These are phyloP conservation scores for Heteronetta atricapilla DNA, from an alignment of 2,113 vertebrate genomes.

Conservation along the genomic window DNA sequence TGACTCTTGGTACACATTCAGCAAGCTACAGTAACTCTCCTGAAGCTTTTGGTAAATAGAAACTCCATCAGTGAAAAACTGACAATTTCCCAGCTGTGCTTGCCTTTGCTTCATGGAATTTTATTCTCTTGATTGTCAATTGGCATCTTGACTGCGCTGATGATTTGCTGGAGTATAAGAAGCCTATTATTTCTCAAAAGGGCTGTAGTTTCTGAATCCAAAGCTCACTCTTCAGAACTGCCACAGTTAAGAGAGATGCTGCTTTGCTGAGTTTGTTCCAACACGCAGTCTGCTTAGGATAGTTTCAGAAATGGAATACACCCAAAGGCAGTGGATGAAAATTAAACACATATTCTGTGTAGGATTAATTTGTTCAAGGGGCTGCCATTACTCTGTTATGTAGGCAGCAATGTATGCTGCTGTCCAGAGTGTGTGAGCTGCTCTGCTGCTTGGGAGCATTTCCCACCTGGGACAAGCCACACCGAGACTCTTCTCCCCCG, in stretches of 20 bases:
- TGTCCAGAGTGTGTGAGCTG: background rate
- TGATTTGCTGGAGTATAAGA: background rate
- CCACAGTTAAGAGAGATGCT: background rate
- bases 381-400: rapidly evolving
- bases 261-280: background rate
- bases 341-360: background rate
- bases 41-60: background rate
- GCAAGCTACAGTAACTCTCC: background rate
- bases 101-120: background rate
- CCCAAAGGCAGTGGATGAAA: rapidly evolving
- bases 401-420: rapidly evolving
- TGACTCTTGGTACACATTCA: background rate
- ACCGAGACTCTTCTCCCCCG: background rate
- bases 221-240: background rate
- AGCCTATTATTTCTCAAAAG: background rate
- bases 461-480: background rate
- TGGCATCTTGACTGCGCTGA: background rate
- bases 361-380: background rate
- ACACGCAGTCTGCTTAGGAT: background rate
- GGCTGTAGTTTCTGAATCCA: background rate
- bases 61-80: background rate
- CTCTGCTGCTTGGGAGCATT: background rate
- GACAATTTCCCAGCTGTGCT: background rate
- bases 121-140: background rate
- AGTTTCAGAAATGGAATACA: background rate